Percentiles rank a stretch among this genome's conserved stretches.
Conservation (phyloP, 2,888 invertebrate species). For the Griposia aprilina region DNA sequence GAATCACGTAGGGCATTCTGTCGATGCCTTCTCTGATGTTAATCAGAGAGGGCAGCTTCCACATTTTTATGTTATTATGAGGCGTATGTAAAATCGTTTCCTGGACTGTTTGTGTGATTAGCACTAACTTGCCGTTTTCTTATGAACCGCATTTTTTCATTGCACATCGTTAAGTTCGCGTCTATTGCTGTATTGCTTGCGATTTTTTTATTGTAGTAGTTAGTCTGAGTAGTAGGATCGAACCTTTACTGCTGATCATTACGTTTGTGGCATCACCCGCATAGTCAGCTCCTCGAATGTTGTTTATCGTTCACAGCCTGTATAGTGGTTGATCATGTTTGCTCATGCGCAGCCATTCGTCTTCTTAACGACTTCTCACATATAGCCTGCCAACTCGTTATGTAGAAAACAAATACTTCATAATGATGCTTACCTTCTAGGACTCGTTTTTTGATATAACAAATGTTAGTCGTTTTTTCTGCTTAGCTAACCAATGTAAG, state of each 20-base stretch:
- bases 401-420: conserved; percentile 61
- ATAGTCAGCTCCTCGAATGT: conserved; percentile 38
- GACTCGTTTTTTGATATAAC: conserved; percentile 31
- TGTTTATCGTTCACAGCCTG: conserved; percentile 57
- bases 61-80: conserved; percentile 37
- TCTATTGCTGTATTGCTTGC: conserved; percentile 53
- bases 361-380: conserved; percentile 80
- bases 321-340: conserved; percentile 65
- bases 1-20: conserved; percentile 8
- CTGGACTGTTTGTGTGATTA: conserved; percentile 40
- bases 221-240: conserved; percentile 35
- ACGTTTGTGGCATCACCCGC: conserved; percentile 43
- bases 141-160: conserved; percentile 47
- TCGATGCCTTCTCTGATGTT: conserved; percentile 14
- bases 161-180: conserved; percentile 52
- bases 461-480: background rate
- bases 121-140: conserved; percentile 28
- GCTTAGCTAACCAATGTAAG: background rate
- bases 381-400: conserved; percentile 67
- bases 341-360: conserved; percentile 67
- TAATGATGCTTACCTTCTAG: conserved; percentile 31
- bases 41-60: conserved; percentile 26
- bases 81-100: conserved; percentile 42
- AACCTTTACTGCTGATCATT: conserved; percentile 57
- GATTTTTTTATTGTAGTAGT: conserved; percentile 56